These are phyloP conservation scores for Fregata magnificens DNA, from an alignment of 2,113 vertebrate species.

Conservation along the genomic window DNA sequence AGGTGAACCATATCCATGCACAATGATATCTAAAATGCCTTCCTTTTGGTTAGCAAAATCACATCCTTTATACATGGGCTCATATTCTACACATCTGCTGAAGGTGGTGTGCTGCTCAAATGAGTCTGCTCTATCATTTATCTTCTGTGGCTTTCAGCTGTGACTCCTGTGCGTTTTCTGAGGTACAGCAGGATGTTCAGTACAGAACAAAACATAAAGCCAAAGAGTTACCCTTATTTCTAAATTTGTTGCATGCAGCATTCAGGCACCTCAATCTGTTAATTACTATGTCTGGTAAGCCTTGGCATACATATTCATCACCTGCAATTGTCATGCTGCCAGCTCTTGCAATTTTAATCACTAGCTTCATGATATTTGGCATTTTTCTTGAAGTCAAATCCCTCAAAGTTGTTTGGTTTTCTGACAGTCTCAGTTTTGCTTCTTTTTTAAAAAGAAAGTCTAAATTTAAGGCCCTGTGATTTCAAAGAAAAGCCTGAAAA, in stretches of 20 bases:
- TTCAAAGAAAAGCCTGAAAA: not conserved
- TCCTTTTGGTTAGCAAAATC: not conserved
- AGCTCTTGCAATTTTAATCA: constrained; percentile 46
- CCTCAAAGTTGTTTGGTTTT: constrained; percentile 4
- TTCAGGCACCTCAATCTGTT: constrained; percentile 36
- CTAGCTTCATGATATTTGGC: not conserved
- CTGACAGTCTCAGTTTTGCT: not conserved
- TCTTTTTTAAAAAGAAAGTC: not conserved
- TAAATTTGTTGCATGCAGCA: constrained; percentile 20
- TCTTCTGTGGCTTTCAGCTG: not conserved
- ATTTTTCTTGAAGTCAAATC: constrained; percentile 33
- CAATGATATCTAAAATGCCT: not conserved
- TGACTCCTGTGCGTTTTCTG: not conserved
- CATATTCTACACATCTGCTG: not conserved
- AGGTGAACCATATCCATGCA: fast-evolving
- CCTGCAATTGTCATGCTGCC: constrained; percentile 41
- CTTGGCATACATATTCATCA: constrained; percentile 59
- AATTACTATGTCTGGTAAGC: constrained; percentile 50
- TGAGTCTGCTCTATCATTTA: not conserved
- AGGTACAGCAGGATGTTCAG: not conserved
- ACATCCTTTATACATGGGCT: not conserved
- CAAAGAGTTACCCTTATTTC: not conserved
- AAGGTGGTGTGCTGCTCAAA: not conserved
- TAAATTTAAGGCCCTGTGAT: not conserved
- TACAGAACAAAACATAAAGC: not conserved